Percentiles rank a stretch among this genome's conserved stretches.
Evolutionary conservation across 2,113 vertebrate species (phyloP).

Genomic region (chimpanzee (Pan troglodytes)): NHGRI_mPanTro3-v2.1_pri NC_086016.1:38721501-38722000

Average conservation of each 20-base stretch:
- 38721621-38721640: neutral
- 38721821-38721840: neutral
- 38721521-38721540: neutral
- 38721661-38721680: neutral
- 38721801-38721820: neutral
- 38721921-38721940: neutral
- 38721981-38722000: neutral
- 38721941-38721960: neutral
- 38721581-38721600: neutral
- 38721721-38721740: neutral
- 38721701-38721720: neutral
- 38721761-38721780: neutral
- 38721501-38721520: neutral
- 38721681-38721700: too few relatives aligned
- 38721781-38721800: neutral
- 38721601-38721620: neutral
- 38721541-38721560: neutral
- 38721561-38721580: neutral
- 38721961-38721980: neutral
- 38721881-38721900: neutral
- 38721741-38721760: neutral
- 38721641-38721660: rapidly evolving
- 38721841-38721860: neutral
- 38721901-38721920: neutral
- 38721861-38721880: neutral